Conservation (phyloP, 2,797 vertebrate species). For the Spea hammondii region DNA sequence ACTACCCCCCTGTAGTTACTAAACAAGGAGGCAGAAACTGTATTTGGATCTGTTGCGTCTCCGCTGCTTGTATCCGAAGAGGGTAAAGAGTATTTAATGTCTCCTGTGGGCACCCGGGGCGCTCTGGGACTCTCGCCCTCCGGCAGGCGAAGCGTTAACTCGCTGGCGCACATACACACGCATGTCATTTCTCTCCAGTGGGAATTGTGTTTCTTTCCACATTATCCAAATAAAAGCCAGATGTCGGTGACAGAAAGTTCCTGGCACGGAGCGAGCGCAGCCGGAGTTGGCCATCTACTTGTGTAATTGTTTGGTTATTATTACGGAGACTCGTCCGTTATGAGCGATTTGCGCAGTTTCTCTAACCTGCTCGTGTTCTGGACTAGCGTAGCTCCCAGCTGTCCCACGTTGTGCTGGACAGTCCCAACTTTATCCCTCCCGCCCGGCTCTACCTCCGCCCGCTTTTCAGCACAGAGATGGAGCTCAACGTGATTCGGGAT, state of each 20-base stretch:
- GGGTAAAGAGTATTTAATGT: not conserved
- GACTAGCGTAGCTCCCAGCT: no score
- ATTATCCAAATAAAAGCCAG: slow-evolving; percentile 14
- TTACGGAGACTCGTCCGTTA: no score
- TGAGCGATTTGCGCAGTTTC: no score
- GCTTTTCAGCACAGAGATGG: no score
- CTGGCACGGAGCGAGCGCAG: not conserved
- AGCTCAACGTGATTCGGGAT: no score
- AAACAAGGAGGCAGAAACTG: not conserved
- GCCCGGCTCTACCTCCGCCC: no score
- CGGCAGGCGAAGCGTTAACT: slow-evolving; percentile 5
- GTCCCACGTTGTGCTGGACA: no score
- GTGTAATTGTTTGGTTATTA: no score
- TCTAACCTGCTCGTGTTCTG: no score
- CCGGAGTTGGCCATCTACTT: not conserved
- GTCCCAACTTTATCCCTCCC: no score
- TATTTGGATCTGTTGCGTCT: not conserved
- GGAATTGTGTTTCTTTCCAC: slow-evolving; percentile 11
- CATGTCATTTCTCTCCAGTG: not conserved
- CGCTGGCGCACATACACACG: not conserved
- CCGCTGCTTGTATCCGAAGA: not conserved
- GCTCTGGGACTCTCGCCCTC: no score
- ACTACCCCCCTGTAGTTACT: not conserved
- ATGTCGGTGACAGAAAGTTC: slow-evolving; percentile 9
- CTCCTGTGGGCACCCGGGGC: not conserved